phyloP scores from a whole-genome alignment of 1,140 invertebrate species.

The Atta texana region DNA sequence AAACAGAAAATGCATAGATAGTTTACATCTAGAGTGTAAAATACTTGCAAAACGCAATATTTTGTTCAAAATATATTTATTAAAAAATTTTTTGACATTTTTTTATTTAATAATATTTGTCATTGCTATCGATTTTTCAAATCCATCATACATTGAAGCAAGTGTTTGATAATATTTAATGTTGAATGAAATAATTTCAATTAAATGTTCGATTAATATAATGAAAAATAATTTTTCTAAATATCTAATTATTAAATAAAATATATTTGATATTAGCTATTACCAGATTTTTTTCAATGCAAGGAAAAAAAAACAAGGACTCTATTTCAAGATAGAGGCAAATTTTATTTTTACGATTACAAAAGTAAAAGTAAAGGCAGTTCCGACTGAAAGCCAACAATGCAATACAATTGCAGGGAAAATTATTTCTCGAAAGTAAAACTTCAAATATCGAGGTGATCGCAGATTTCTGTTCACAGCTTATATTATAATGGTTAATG shows the following conservation, averaged over 20 bases:
- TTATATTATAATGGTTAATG: constrained; percentile 60
- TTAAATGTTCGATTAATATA: no score
- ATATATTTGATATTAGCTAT: background rate
- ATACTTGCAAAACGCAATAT: no score
- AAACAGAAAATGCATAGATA: background rate
- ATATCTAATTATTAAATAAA: no score
- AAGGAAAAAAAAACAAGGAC: background rate
- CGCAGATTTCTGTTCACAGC: constrained; percentile 13
- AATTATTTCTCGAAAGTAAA: constrained; percentile 42
- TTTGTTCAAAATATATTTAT: background rate
- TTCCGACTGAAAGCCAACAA: background rate
- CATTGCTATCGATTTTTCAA: background rate
- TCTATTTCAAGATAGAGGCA: background rate
- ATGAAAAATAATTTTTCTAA: no score
- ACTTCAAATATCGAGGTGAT: background rate
- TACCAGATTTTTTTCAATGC: background rate
- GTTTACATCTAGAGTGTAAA: background rate
- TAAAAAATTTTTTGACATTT: background rate
- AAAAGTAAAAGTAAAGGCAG: background rate
- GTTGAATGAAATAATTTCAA: no score
- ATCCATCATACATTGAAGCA: background rate
- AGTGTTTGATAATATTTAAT: no score
- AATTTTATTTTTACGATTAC: constrained; percentile 2
- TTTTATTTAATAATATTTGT: background rate
- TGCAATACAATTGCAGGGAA: background rate